Evolutionary conservation across 2,888 invertebrate species (phyloP).

Genomic region (Tinea trinotella): DNA sequence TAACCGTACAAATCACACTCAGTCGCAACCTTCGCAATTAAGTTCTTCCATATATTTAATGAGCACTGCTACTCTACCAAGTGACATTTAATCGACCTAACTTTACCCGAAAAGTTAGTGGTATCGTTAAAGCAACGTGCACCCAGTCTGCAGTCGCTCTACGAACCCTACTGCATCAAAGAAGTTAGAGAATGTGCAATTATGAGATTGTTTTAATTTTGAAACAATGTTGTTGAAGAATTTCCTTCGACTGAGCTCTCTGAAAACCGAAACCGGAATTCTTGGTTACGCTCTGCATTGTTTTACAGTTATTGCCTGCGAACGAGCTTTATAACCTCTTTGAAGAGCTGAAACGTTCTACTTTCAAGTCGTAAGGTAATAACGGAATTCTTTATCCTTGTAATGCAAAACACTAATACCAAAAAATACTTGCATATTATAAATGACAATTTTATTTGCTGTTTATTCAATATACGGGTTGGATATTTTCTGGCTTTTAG

Average conservation of each 20-base stretch:
- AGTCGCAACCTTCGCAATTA: slow-evolving; percentile 51
- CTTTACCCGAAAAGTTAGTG: slow-evolving; percentile 58
- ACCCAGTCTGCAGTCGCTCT: not conserved
- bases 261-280: slow-evolving; percentile 63
- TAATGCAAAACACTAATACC: not conserved
- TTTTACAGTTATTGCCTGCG: slow-evolving; percentile 53
- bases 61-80: slow-evolving; percentile 67
- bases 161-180: slow-evolving; percentile 53
- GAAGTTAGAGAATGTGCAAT: slow-evolving; percentile 69
- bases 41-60: slow-evolving; percentile 69
- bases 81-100: slow-evolving; percentile 70
- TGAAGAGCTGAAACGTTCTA: slow-evolving; percentile 13
- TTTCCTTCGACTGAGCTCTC: slow-evolving; percentile 53
- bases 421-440: too few species aligned
- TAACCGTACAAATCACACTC: not conserved
- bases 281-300: slow-evolving; percentile 63
- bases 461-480: too few species aligned
- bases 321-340: slow-evolving; percentile 19
- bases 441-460: too few species aligned
- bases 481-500: too few species aligned
- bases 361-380: slow-evolving; percentile 16
- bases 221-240: slow-evolving; percentile 69
- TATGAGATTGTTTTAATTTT: slow-evolving; percentile 72
- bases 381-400: slow-evolving; percentile 1
- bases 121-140: slow-evolving; percentile 27